phyloP scores from a whole-genome alignment of 1,140 invertebrate genomes.

The Sinonovacula constricta region DNA sequence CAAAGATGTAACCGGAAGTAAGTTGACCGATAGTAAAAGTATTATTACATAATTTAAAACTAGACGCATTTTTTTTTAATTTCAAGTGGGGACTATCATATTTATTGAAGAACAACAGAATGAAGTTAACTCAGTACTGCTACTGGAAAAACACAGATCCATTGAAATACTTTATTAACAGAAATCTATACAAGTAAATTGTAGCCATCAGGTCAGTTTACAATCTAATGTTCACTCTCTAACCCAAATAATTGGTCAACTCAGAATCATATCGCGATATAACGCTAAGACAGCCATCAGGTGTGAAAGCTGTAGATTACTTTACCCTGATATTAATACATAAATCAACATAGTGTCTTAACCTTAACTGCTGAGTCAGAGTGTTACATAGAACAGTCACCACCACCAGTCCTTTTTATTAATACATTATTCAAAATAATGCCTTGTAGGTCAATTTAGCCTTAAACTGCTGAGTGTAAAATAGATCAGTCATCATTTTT shows the following conservation, averaged over 20 bases:
- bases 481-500: not conserved
- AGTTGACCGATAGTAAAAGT: not conserved
- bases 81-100: too few relatives aligned
- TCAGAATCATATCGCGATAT: not conserved
- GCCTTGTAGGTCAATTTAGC: too few relatives aligned
- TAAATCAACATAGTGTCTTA: not conserved
- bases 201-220: not conserved
- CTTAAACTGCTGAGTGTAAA: not conserved
- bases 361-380: not conserved
- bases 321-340: constrained; percentile 1
- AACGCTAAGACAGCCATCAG: not conserved
- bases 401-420: not conserved
- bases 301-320: not conserved
- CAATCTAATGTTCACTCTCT: not conserved
- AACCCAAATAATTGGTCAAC: too few relatives aligned
- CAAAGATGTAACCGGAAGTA: not conserved
- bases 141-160: not conserved
- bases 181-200: not conserved
- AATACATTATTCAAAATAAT: not conserved
- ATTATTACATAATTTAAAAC: not conserved
- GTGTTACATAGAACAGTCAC: not conserved
- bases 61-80: not conserved
- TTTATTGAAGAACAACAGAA: not conserved
- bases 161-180: not conserved
- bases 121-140: not conserved